Base-by-base conservation (phyloP, 2,888 invertebrate genomes). In the Meiosimyza decipiens region DNA sequence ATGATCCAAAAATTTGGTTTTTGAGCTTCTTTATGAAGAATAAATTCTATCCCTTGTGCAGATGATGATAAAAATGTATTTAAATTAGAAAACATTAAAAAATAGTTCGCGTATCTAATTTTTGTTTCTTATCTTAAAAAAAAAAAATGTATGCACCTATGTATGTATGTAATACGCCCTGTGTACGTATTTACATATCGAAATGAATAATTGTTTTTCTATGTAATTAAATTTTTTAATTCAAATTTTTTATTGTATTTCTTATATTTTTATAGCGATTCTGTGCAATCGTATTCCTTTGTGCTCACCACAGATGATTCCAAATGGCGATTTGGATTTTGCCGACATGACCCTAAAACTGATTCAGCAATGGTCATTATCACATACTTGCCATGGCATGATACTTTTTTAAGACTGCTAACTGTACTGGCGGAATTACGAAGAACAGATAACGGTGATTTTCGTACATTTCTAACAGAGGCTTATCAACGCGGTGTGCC, bases 291-390 rank as follows among this genome's bases (percentile, higher is more conserved):
- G 82, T 99, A 97, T 88, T 98, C 98, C 40, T 99, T 99, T 89
- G 98, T 98, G 68, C 89, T 99, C 83, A 99, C 99, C 33, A 96
- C 95, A 80, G 91, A 94, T 80, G 96, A 97, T 85, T 96, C 97
- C 40, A 97, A 96, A 89, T 98, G 96, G 92, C 96, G 96, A 54
- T 99, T 96, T 89, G 98, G 98, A 78, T 99, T 96, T 88, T 98
- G 98, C 87, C 93, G 99, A 40, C 97, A 96, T 87, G 96, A 98
- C 85, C 95, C 97, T 6, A 93, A 94, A 85, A 92, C 94, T 33
- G 92, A 95, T 84, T 94, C 95, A 22, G 95, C 97, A 74, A 88
- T 95, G 85, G 93, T 96, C 63, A 88, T 96, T 78, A 89, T 94
- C 79, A 98, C 98, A 83, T 95, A 93, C 86, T 90, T 98, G 82